phyloP scores from a whole-genome alignment of 2,113 vertebrate species.

The Balaeniceps rex region DNA sequence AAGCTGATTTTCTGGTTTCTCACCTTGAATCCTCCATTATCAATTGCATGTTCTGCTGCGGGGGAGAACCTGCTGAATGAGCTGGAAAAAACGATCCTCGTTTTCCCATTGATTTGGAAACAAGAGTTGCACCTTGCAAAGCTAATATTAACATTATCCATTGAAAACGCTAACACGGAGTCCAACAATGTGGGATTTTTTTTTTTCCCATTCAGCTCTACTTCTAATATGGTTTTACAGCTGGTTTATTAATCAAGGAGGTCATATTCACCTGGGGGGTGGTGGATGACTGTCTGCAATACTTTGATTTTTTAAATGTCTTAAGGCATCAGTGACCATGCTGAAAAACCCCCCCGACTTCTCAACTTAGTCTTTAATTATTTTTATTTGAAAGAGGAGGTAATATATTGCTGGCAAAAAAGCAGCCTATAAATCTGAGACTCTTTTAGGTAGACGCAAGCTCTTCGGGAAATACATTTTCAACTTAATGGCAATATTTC shows the following conservation, averaged over 20 bases:
- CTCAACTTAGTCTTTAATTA: not conserved
- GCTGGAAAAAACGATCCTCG: not conserved
- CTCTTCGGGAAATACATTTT: not conserved
- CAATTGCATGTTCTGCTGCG: accelerated
- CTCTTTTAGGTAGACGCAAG: not conserved
- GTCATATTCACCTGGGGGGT: not conserved
- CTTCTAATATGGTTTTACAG: not conserved
- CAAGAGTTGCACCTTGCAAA: not conserved
- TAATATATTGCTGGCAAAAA: not conserved
- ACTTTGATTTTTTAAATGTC: not conserved
- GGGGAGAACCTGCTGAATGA: not conserved
- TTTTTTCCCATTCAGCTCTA: not conserved
- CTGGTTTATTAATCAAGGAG: not conserved
- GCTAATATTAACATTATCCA: not conserved
- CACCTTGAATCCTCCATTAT: accelerated
- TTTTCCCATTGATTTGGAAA: not conserved
- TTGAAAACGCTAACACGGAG: accelerated
- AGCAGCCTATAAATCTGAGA: not conserved
- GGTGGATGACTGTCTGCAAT: not conserved
- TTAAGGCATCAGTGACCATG: not conserved
- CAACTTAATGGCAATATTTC: not conserved
- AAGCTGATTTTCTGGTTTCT: not conserved
- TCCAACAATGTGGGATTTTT: not conserved
- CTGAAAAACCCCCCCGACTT: not conserved
- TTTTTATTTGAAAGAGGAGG: not conserved